Evolutionary conservation across 2,888 invertebrate species (phyloP).

Genomic region (Lymantria monacha): DNA sequence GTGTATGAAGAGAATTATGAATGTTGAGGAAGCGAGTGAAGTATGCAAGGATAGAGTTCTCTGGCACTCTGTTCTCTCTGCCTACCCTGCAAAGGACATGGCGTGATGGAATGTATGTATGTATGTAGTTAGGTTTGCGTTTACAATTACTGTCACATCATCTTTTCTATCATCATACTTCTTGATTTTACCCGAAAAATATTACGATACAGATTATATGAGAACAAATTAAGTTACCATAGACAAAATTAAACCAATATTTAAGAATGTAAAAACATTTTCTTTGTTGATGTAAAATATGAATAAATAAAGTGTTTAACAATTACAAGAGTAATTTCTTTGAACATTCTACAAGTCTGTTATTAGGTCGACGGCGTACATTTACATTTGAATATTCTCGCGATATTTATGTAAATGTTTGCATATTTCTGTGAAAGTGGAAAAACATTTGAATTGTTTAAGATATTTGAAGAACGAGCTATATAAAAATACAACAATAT

Average conservation of each 20-base stretch:
- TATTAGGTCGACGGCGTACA: slow-evolving; percentile 26
- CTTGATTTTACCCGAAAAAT: too few species aligned
- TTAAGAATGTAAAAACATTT: neutral
- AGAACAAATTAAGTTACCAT: neutral
- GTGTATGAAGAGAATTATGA: too few species aligned
- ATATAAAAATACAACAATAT: slow-evolving; percentile 11
- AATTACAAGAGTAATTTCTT: slow-evolving; percentile 19
- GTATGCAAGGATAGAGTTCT: too few species aligned
- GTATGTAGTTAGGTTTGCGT: too few species aligned
- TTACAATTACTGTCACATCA: too few species aligned
- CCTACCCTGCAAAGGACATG: too few species aligned
- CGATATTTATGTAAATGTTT: slow-evolving; percentile 34
- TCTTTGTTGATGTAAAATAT: neutral
- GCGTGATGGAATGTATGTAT: too few species aligned
- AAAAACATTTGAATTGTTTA: neutral
- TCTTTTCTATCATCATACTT: too few species aligned
- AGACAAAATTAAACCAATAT: neutral
- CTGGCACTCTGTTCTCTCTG: too few species aligned
- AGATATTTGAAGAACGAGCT: neutral
- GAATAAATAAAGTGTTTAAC: slow-evolving; percentile 1
- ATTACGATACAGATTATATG: too few species aligned
- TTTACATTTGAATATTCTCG: slow-evolving; percentile 37
- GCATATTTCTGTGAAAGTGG: slow-evolving; percentile 31
- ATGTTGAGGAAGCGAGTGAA: too few species aligned
- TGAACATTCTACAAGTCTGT: slow-evolving; percentile 21